These are phyloP conservation scores for Gambusia holbrooki DNA, from an alignment of 2,113 vertebrate genomes.

Conservation along the genomic window DNA sequence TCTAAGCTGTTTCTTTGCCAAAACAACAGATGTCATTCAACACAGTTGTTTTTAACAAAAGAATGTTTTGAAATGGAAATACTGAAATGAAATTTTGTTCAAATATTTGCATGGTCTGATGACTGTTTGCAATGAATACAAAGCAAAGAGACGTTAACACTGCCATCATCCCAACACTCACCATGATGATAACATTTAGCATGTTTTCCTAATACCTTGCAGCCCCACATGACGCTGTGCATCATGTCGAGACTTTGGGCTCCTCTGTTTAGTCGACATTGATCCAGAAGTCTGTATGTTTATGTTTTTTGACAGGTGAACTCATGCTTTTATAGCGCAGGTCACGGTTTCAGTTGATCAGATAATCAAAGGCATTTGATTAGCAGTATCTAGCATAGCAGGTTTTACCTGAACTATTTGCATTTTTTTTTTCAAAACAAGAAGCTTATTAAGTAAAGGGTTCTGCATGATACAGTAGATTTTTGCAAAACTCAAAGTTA, in stretches of 20 bases:
- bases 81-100: no score
- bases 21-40: background rate
- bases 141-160: background rate
- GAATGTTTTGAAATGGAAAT: no score
- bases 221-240: background rate
- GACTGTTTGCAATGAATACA: background rate
- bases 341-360: background rate
- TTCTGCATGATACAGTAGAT: no score
- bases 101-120: background rate
- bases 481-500: no score
- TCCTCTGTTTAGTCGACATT: background rate
- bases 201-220: background rate
- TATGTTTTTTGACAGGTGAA: no score
- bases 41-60: no score
- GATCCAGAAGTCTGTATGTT: background rate
- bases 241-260: background rate
- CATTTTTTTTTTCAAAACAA: background rate
- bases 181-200: no score
- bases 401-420: background rate
- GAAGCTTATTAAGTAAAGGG: background rate
- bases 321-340: background rate
- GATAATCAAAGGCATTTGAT: background rate
- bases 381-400: background rate
- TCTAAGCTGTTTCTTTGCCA: background rate
- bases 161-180: no score